Evolutionary conservation across 2,888 invertebrate species (phyloP).

Genomic region (Lysandra bellargus): DNA sequence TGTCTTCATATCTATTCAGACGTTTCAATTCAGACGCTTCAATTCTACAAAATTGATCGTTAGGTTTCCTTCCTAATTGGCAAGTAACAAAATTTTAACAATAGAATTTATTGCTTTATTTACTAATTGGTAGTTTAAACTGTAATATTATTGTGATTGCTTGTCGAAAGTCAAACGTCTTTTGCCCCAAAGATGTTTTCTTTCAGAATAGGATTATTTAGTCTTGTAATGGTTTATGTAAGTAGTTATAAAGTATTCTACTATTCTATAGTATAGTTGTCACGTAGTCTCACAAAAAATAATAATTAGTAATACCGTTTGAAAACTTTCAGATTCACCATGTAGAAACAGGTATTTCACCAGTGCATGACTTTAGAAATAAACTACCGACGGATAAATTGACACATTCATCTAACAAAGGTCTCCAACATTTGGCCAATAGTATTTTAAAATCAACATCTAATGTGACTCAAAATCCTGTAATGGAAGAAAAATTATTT

Average conservation of each 20-base stretch:
- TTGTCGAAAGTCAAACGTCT: neutral
- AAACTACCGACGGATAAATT: conserved; percentile 52
- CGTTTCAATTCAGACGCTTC: neutral
- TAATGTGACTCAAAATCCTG: conserved; percentile 69
- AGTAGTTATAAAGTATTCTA: neutral
- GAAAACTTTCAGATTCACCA: conserved; percentile 50
- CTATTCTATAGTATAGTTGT: neutral
- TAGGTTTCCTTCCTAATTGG: neutral
- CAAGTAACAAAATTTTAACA: neutral
- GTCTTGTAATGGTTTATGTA: neutral
- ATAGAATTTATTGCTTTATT: neutral
- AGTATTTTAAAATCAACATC: conserved; percentile 61
- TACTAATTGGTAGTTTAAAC: neutral
- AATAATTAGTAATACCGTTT: neutral
- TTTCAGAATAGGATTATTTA: neutral
- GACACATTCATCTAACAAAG: conserved; percentile 61
- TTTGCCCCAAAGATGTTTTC: neutral
- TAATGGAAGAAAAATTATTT: conserved; percentile 69
- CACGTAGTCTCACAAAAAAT: neutral
- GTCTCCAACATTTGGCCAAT: conserved; percentile 64
- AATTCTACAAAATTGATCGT: neutral
- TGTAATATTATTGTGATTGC: neutral
- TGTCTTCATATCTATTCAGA: neutral
- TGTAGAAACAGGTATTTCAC: conserved; percentile 63
- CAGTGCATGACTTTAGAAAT: conserved; percentile 64